phyloP scores from a whole-genome alignment of 2,113 vertebrate species.

The Phasianus colchicus region DNA sequence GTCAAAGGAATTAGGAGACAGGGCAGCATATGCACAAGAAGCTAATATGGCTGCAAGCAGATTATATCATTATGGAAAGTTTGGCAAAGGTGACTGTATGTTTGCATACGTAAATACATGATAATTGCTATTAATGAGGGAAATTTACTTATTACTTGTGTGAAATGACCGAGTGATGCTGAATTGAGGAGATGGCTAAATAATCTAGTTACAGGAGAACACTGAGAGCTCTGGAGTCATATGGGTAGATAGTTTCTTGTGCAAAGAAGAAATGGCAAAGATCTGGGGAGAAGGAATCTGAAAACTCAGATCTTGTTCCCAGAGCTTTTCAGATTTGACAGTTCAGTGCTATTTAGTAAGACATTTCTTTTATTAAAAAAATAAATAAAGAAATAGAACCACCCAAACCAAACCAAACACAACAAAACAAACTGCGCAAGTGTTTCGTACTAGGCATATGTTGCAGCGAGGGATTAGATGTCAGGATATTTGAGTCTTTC shows the following conservation, averaged over 20 bases:
- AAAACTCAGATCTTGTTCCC: neutral
- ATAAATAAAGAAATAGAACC: neutral
- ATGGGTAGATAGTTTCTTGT: rapidly evolving
- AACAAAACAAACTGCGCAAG: neutral
- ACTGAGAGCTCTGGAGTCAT: neutral
- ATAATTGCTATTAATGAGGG: neutral
- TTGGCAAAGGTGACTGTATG: neutral
- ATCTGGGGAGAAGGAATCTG: neutral
- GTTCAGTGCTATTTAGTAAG: neutral
- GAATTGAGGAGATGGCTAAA: neutral
- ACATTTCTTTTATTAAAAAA: neutral
- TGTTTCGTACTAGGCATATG: neutral
- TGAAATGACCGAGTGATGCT: neutral
- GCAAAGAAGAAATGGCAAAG: neutral
- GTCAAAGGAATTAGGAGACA: neutral
- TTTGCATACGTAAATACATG: neutral
- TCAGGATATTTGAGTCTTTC: neutral
- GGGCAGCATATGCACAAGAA: neutral
- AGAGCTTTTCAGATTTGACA: neutral
- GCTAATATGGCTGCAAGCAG: neutral
- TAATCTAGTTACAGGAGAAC: neutral
- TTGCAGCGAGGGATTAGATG: neutral
- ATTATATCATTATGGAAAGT: neutral
- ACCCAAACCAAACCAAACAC: neutral
- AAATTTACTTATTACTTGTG: neutral